Evolutionary conservation across 2,888 invertebrate genomes (phyloP).

Genomic region (Habroteleia sp.): DNA sequence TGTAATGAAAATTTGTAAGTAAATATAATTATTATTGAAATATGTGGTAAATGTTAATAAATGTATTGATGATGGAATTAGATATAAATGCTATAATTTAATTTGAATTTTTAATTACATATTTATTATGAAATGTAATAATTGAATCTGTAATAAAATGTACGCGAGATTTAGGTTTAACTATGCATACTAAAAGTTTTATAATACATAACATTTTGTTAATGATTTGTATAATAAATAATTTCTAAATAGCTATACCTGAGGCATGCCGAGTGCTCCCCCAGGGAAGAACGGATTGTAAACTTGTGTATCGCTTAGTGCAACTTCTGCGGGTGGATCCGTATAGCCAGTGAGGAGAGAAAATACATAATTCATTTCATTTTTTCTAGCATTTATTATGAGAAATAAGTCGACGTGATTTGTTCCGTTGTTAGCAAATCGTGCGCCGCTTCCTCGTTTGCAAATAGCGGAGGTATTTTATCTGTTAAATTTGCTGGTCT

Average conservation of each 20-base stretch:
- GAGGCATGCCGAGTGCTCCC: constrained; percentile 97
- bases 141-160: too few relatives aligned
- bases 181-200: too few relatives aligned
- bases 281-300: constrained; percentile 99
- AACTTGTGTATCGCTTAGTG: constrained; percentile 92
- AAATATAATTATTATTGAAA: too few relatives aligned
- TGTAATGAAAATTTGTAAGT: too few relatives aligned
- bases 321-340: constrained; percentile 93
- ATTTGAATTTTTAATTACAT: too few relatives aligned
- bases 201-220: not conserved
- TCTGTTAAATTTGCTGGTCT: constrained; percentile 96
- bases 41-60: too few relatives aligned
- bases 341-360: constrained; percentile 95
- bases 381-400: constrained; percentile 91
- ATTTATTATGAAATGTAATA: too few relatives aligned
- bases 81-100: too few relatives aligned
- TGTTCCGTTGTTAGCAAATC: constrained; percentile 96
- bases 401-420: constrained; percentile 96
- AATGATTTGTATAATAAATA: not conserved
- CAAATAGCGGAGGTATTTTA: constrained; percentile 89
- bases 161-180: too few relatives aligned
- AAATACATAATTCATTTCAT: constrained; percentile 97
- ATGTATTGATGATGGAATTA: too few relatives aligned
- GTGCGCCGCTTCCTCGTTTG: constrained; percentile 92
- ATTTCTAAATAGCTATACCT: constrained; percentile 80